These are phyloP conservation scores for Sturnus vulgaris DNA, from an alignment of 2,113 vertebrate species.

Conservation along the genomic window DNA sequence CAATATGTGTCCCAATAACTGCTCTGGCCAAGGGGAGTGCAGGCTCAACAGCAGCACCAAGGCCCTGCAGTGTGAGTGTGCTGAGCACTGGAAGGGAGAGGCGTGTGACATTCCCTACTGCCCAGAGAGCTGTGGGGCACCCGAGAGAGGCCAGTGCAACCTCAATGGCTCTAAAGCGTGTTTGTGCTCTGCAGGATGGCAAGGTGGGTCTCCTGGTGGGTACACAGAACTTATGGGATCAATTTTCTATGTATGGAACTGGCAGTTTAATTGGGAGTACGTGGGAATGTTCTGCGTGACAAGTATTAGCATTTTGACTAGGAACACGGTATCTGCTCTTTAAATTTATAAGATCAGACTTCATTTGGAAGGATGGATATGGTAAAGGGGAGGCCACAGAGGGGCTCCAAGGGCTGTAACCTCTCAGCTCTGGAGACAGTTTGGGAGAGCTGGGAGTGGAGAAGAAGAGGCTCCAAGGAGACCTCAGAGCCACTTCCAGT, in stretches of 20 bases:
- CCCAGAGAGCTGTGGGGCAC: constrained; percentile 77
- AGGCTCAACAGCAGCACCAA: constrained; percentile 61
- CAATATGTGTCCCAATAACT: constrained; percentile 91
- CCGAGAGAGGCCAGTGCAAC: constrained; percentile 79
- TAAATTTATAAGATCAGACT: not conserved
- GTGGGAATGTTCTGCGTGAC: not conserved
- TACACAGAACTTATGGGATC: accelerated
- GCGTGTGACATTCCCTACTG: constrained; percentile 90
- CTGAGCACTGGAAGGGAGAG: constrained; percentile 86
- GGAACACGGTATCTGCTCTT: not conserved
- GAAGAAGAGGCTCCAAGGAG: not conserved
- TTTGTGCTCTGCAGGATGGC: constrained; percentile 82
- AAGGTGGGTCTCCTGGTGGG: constrained; percentile 75
- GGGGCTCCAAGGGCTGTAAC: not conserved
- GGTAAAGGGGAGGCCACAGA: not conserved
- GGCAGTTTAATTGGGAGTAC: not conserved
- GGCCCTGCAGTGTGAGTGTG: constrained; percentile 81
- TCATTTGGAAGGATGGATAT: not conserved
- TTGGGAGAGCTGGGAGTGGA: not conserved
- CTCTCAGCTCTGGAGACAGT: not conserved
- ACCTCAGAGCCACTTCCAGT: not conserved
- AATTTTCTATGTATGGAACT: accelerated
- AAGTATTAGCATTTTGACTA: not conserved
- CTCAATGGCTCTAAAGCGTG: constrained; percentile 71
- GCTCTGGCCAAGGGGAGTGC: constrained; percentile 88